These are phyloP conservation scores for Hetaerina americana DNA, from an alignment of 1,140 invertebrate genomes.

Conservation along the genomic window DNA sequence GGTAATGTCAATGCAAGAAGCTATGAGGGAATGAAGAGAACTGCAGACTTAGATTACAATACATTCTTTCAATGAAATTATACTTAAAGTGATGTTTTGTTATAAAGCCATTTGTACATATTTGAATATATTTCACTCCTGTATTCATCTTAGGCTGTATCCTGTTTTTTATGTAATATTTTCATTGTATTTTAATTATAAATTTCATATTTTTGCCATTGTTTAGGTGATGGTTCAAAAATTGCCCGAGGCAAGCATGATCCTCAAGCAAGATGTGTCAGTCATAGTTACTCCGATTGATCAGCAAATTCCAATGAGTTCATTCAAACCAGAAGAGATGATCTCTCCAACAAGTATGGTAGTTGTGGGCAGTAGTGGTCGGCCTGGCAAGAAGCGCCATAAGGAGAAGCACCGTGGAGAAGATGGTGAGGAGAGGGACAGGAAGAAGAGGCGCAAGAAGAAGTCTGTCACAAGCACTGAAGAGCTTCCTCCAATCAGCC, in stretches of 20 bases:
- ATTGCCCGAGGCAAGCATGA: neutral
- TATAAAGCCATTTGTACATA: too few relatives aligned
- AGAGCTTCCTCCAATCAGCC: neutral
- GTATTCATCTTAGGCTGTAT: too few relatives aligned
- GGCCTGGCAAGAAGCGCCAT: conserved; percentile 40
- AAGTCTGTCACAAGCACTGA: neutral
- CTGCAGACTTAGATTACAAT: too few relatives aligned
- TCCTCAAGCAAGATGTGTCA: too few relatives aligned
- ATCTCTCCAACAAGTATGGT: neutral
- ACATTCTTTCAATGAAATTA: too few relatives aligned
- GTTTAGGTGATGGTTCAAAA: neutral
- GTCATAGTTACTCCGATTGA: too few relatives aligned
- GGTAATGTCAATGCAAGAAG: too few relatives aligned
- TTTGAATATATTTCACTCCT: too few relatives aligned
- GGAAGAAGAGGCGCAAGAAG: neutral
- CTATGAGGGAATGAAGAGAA: too few relatives aligned
- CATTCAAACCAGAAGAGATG: neutral
- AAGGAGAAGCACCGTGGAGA: conserved; percentile 44
- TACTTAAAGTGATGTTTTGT: too few relatives aligned
- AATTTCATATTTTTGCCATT: neutral
- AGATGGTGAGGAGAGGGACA: neutral
- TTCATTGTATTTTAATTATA: neutral
- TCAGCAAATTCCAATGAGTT: too few relatives aligned
- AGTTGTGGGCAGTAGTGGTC: neutral
- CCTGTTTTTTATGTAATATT: neutral